Evolutionary conservation across 2,888 invertebrate genomes (phyloP), one percentile per base, ranked within the genome.

Genomic region (Uloborus plumipes): DNA sequence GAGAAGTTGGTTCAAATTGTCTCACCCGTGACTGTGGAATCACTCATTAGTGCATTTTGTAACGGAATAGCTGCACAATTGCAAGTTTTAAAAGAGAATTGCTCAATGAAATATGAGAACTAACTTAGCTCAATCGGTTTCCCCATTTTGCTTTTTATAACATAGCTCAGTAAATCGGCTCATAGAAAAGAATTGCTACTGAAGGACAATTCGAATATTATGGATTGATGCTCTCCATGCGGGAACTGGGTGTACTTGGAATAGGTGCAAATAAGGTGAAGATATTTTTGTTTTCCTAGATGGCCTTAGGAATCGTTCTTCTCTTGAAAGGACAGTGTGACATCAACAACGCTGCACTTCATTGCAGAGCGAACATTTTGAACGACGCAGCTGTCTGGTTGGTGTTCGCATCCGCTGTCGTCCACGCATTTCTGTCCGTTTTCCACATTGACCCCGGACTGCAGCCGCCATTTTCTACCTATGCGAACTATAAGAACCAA

Each of bases 391-490:
- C 93, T 74, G 93, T 94, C 22, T 92, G 91, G 18, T 90, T 92
- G 39, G 93, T 94, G 13, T 94, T 94, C 88, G 88, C 92, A 81
- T 93, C 95, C 71, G 94, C 94, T 7, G 92, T 92, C 64, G 89
- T 94, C 62, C 95, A 95, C 89, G 90, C 94, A 47, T 90, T 95
- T 69, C 93, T 94, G 85, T 93, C 94, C 49, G 93, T 94, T 66
- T 94, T 95, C 88, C 94, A 94, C 47, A 85, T 86, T 58, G 73
- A 81, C 14, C 85, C 84, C 0, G 61, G 59, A 49, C 61, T 50
- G 6, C 82, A 83, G 39, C 51, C 14, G 16, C 50, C 82, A 1
- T 31, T 83, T 2, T 31, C 22, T n/a, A 39, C 49, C n/a, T 16
- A 7, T 39, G 11, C 39, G 39, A 11, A 31, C n/a, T 64, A 47